Conservation (phyloP, 2,888 invertebrate genomes). For the Hypomecis punctinalis region DNA sequence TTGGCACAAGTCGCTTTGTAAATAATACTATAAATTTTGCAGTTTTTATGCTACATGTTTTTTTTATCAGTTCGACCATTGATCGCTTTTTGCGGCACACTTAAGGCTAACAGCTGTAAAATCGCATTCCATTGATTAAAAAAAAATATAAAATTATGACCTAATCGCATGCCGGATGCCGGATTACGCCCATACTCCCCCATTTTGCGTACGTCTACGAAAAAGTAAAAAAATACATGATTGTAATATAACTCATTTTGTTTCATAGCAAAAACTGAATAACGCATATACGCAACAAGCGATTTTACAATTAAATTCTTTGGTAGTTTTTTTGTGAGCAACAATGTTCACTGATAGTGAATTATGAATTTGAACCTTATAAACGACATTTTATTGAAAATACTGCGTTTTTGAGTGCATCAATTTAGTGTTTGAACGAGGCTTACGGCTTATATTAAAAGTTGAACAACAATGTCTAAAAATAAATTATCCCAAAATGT, state of each 20-base stretch:
- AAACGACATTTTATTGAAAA: conserved; percentile 56
- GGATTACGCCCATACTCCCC: conserved; percentile 30
- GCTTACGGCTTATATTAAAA: not conserved
- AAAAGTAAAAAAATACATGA: conserved; percentile 12
- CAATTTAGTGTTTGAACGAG: not conserved
- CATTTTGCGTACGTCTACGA: conserved; percentile 27
- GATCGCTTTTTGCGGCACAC: not conserved
- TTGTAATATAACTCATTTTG: conserved; percentile 9
- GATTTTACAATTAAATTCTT: conserved; percentile 70
- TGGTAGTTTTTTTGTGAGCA: conserved; percentile 84
- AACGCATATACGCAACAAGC: conserved; percentile 49
- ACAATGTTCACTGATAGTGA: conserved; percentile 68
- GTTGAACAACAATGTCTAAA: not conserved
- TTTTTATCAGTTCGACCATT: not conserved
- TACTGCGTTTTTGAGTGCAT: conserved; percentile 42
- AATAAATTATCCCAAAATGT: not conserved
- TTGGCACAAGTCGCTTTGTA: conserved; percentile 75
- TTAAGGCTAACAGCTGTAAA: not conserved
- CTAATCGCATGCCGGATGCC: conserved; percentile 16
- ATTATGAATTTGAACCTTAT: conserved; percentile 52
- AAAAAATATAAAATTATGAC: conserved; percentile 24
- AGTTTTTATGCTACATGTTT: not conserved
- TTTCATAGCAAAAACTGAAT: conserved; percentile 5
- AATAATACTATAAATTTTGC: conserved; percentile 65
- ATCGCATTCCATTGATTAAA: not conserved